These are phyloP conservation scores for Macrobrachium rosenbergii DNA, from an alignment of 1,140 invertebrate species.

Conservation along the genomic window DNA sequence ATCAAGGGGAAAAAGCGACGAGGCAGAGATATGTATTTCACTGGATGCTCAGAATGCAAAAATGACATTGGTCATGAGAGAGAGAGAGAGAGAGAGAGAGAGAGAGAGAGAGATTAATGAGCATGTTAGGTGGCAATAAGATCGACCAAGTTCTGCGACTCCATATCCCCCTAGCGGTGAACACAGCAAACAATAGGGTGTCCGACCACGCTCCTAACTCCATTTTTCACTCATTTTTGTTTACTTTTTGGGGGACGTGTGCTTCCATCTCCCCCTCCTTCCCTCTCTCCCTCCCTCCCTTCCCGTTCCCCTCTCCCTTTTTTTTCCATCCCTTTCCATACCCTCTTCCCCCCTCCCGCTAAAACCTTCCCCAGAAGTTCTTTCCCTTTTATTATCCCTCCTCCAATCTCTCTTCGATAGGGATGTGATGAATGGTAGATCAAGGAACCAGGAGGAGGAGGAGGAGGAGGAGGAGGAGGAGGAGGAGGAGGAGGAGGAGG, in stretches of 20 bases:
- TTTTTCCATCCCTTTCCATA: not conserved
- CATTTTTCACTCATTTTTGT: slow-evolving; percentile 24
- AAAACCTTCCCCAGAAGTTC: not conserved
- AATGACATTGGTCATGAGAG: too few relatives aligned
- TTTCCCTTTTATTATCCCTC: not conserved
- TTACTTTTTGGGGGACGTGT: not conserved
- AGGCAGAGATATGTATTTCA: too few relatives aligned
- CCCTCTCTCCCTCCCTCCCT: not conserved
- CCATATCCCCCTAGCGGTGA: too few relatives aligned
- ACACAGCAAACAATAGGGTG: too few relatives aligned
- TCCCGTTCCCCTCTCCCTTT: not conserved
- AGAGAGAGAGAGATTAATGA: too few relatives aligned
- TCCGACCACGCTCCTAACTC: not conserved
- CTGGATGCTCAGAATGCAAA: too few relatives aligned
- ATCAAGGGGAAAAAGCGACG: too few relatives aligned
- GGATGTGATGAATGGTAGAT: slow-evolving; percentile 30
- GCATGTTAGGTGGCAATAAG: too few relatives aligned
- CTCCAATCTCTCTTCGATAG: not conserved
- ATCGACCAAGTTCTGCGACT: too few relatives aligned
- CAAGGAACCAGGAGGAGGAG: not conserved
- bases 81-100: too few relatives aligned
- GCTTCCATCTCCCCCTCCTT: not conserved
- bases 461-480: too few relatives aligned
- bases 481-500: too few relatives aligned
- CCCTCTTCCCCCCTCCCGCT: not conserved